These are phyloP conservation scores for Dicranocentrus wangi DNA, from an alignment of 2,888 invertebrate genomes.

Conservation along the genomic window DNA sequence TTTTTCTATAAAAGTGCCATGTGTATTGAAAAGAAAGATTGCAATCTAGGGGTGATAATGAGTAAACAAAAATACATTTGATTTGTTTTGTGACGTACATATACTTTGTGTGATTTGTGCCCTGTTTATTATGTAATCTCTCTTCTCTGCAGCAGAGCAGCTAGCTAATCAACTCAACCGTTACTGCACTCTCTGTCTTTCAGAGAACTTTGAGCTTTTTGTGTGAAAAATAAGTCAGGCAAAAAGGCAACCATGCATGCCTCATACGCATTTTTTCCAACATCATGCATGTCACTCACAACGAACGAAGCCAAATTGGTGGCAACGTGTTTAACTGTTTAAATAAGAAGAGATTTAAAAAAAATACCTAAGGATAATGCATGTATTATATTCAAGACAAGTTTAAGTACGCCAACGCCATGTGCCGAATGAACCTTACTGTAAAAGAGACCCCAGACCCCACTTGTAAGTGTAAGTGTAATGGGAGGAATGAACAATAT, in stretches of 20 bases:
- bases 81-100: background rate
- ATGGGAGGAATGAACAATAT: too few species aligned
- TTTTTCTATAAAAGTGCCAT: too few species aligned
- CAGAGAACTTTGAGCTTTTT: background rate
- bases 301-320: too few species aligned
- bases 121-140: background rate
- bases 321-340: background rate
- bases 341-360: background rate
- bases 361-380: background rate
- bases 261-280: background rate
- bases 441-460: too few species aligned
- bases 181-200: background rate
- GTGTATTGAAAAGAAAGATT: too few species aligned
- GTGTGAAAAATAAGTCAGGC: background rate
- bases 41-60: background rate
- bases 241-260: background rate
- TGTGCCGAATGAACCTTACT: background rate
- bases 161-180: conserved; percentile 10
- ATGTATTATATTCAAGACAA: conserved; percentile 4
- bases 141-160: background rate
- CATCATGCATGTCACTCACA: background rate
- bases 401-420: conserved; percentile 9
- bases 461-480: too few species aligned
- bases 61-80: conserved; percentile 8
- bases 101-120: background rate